A percentile compares a stretch with the other conserved stretches of the same genome.
phyloP scores from a whole-genome alignment of 2,113 vertebrate species.

The Zeus faber region DNA sequence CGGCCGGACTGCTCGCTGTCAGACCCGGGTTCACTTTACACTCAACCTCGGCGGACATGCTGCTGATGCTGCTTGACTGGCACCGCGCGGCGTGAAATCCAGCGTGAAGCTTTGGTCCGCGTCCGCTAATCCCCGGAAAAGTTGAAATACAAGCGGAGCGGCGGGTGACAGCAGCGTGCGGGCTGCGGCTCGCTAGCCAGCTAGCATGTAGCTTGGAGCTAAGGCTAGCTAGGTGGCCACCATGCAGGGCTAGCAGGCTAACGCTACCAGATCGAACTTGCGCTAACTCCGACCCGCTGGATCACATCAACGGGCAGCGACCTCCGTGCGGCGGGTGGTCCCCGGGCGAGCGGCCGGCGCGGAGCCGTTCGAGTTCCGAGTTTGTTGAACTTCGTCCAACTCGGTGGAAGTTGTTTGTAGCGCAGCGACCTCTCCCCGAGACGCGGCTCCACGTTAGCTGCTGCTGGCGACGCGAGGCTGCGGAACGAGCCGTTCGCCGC shows the following conservation, averaged over 20 bases:
- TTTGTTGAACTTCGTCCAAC: conserved; percentile 48
- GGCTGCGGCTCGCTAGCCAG: conserved; percentile 60
- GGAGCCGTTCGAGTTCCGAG: not conserved
- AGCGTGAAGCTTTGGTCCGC: conserved; percentile 51
- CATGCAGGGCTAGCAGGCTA: conserved; percentile 39
- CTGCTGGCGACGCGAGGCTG: conserved; percentile 29
- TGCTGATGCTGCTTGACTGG: conserved; percentile 50
- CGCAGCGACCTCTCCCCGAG: conserved; percentile 35
- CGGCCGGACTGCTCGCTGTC: conserved; percentile 59
- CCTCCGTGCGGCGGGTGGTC: not conserved
- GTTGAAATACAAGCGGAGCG: conserved; percentile 12
- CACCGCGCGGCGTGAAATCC: conserved; percentile 47
- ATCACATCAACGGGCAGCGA: conserved; percentile 24
- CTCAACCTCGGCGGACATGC: conserved; percentile 74
- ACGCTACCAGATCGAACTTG: no score
- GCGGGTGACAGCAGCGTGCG: conserved; percentile 34
- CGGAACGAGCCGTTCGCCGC: no score
- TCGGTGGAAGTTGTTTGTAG: not conserved
- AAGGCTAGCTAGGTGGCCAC: conserved; percentile 62
- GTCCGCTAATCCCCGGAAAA: conserved; percentile 36
- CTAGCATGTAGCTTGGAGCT: conserved; percentile 58
- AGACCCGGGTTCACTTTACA: conserved; percentile 52
- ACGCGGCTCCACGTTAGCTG: conserved; percentile 45
- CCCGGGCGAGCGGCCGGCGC: conserved; percentile 1
- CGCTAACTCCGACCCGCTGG: not conserved